Evolutionary conservation across 2,888 invertebrate species (phyloP), one percentile per base, ranked within the genome.

Genomic region (Drosophila fulvimacula): DNA sequence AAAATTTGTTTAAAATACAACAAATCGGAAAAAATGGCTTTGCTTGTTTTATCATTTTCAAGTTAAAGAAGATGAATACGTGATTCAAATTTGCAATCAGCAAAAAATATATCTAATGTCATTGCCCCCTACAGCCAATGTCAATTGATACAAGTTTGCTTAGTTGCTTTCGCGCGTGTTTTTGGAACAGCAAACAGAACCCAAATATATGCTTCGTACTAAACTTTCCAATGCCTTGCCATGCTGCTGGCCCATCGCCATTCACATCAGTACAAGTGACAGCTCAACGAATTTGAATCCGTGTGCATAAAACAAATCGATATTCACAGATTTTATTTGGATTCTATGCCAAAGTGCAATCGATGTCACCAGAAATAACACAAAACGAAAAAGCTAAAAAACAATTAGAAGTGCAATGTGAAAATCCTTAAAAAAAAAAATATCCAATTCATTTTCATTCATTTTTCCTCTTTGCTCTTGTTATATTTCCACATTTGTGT

Each of bases 301-400:
- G 41, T 24, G 44, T 62, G 15, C 44, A 42, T 17, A 57, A 46
- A 61, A 19, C 13, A 46, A 76, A 77, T 81, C 78, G 62, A 81
- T 81, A 73, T 67, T 64, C 74, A 52, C 71, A 76, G 81, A 80
- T 71, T 67, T 63, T 65, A 24, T 62, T 79, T 64, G 59, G 27
- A 51, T 72, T 76, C 60, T 46, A 38, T 65, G 48, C 38, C 15
- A 24, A 51, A 81, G 67, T 73, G 81, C 72, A 69, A 76, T 80
- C n/a, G 64, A 69, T 80, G 77, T 72, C 76, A 76, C 24, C 46
- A 56, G 61, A 55, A 57, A 32, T 17, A 19, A 21, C 49, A 39
- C 15, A 41, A 59, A 59, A 39, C 21, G 27, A 17, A 39, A 59
- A 39, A 49, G 19, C 30, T 19, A 34, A 56, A 42, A 30, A 19